Evolutionary conservation across 2,113 vertebrate genomes (phyloP), one percentile per base, ranked within the genome.

Genomic region (Cottus gobio): DNA sequence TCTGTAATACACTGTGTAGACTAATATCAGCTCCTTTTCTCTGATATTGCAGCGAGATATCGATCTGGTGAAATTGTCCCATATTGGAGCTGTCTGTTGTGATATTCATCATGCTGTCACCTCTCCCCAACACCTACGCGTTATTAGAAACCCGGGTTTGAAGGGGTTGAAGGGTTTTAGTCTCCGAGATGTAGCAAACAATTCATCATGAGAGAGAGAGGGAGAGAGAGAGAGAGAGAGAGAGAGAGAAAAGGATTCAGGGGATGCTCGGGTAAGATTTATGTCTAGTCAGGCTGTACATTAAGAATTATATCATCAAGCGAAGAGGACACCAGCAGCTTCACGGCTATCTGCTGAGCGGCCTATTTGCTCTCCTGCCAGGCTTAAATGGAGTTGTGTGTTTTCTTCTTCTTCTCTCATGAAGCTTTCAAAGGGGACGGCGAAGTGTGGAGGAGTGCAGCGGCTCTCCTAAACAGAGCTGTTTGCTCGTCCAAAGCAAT

Each of bases 1-100:
- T 98, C 97, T 98, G 97, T 98, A 99, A 98, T 97, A 98, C 97
- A 98, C 96, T 96, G 96, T 98, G 97, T 98, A 98, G 97, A 97
- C 97, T 97, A 99, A 98, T 98, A 99, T 98, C 97, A 96, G 96
- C 96, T 97, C 95, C 97, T 97, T 97, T 97, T 97, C 96, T 97
- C 96, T 96, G 96, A 98, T 97, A 98, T 98, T 97, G 97, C 97
- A 96, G 96, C 91, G 95, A 97, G 97, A 99, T 99, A 99, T 99
- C 97, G 97, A 99, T 99, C 97, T 97, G 96, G 95, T 97, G 96
- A 99, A 98, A 98, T 97, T 97, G 97, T 97, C 96, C 97, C 97
- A 98, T 99, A 98, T 98, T 99, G 98, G 97, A 98, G 97, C 96
- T 99, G 97, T 99, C 97, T 98, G 97, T 97, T 98, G 96, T 97